These are phyloP conservation scores for Pollenia amentaria DNA, from an alignment of 2,888 invertebrate genomes.

Conservation along the genomic window DNA sequence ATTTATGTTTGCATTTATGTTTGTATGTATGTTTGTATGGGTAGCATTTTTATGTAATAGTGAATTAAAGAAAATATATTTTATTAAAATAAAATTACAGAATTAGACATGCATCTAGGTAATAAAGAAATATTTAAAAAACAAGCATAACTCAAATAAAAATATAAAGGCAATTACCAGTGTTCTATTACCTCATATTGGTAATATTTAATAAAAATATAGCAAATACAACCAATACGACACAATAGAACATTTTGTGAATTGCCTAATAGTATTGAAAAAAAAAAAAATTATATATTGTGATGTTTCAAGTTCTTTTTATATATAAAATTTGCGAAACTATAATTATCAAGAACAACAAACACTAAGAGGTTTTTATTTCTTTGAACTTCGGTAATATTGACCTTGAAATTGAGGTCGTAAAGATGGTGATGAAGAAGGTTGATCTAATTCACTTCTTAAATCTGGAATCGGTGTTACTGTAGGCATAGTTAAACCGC, in stretches of 20 bases:
- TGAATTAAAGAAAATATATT: constrained; percentile 24
- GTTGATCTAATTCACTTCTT: constrained; percentile 86
- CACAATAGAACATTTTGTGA: background rate
- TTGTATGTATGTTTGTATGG: background rate
- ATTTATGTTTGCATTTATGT: constrained; percentile 17
- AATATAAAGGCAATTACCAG: background rate
- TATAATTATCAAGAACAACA: constrained; percentile 38
- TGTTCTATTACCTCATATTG: too few relatives aligned
- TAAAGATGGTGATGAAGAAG: constrained; percentile 83
- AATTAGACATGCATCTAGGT: constrained; percentile 52
- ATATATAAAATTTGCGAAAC: constrained; percentile 52
- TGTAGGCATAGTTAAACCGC: constrained; percentile 92
- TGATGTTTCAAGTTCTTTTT: constrained; percentile 21
- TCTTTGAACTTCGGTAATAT: constrained; percentile 66
- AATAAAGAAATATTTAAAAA: constrained; percentile 28
- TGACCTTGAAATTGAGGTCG: constrained; percentile 85
- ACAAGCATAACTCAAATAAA: constrained; percentile 47
- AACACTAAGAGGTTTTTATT: constrained; percentile 41
- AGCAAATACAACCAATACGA: too few relatives aligned
- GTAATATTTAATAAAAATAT: too few relatives aligned
- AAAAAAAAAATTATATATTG: constrained; percentile 24
- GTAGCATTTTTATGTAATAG: constrained; percentile 2
- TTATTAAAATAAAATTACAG: constrained; percentile 46
- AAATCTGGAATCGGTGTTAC: constrained; percentile 95
- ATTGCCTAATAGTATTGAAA: background rate